Evolutionary conservation across 2,888 invertebrate species (phyloP).

Genomic region (Prosapia bicincta): DNA sequence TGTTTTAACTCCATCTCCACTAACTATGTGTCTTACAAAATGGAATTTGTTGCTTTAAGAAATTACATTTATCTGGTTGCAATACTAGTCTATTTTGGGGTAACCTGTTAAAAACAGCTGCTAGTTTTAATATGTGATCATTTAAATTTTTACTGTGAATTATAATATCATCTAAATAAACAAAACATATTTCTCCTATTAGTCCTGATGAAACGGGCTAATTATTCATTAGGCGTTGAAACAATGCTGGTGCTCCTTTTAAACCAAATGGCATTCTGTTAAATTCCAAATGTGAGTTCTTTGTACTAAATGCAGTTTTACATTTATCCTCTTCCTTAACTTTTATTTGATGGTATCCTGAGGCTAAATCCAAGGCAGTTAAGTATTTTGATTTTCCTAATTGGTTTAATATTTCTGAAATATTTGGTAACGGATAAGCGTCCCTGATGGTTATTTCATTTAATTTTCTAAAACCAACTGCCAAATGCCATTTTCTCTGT

Average conservation of each 20-base stretch:
- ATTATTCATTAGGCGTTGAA: slow-evolving; percentile 42
- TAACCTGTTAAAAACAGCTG: slow-evolving; percentile 9
- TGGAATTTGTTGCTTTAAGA: not conserved
- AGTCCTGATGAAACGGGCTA: slow-evolving; percentile 37
- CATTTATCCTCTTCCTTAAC: slow-evolving; percentile 38
- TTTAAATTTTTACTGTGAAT: not conserved
- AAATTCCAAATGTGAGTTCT: slow-evolving; percentile 40
- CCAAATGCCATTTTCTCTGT: not conserved
- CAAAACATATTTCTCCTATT: slow-evolving; percentile 21
- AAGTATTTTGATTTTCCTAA: slow-evolving; percentile 11
- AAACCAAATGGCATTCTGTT: slow-evolving; percentile 42
- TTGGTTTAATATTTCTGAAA: slow-evolving; percentile 4
- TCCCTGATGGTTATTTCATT: slow-evolving; percentile 16
- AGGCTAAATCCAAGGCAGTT: slow-evolving; percentile 5
- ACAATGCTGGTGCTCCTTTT: slow-evolving; percentile 40
- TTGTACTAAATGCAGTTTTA: slow-evolving; percentile 43
- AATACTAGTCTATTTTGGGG: not conserved
- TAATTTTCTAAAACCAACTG: slow-evolving; percentile 8
- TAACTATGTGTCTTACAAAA: slow-evolving; percentile 5
- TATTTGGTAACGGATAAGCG: slow-evolving; percentile 5
- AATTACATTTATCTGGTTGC: not conserved
- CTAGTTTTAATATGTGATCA: not conserved
- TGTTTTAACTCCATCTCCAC: not conserved
- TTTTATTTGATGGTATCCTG: slow-evolving; percentile 40
- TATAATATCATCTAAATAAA: slow-evolving; percentile 22